Evolutionary conservation across 2,797 vertebrate genomes (phyloP), one percentile per base, ranked within the genome.

Genomic region (Leptodactylus fallax): DNA sequence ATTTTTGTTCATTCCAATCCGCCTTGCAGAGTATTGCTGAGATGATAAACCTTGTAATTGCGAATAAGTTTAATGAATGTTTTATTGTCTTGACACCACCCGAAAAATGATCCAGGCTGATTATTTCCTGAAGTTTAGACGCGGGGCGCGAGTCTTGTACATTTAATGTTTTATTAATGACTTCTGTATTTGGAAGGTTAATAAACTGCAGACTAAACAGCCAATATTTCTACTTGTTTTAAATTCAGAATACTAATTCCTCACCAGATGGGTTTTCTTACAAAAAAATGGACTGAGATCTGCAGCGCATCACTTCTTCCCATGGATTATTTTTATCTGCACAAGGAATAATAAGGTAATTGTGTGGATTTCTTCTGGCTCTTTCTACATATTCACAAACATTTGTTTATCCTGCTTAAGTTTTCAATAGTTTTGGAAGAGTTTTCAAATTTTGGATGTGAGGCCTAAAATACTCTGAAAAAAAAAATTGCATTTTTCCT

Each of bases 181-280:
- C 61, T 67, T 71, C 51, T 83, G 63, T 10, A 83, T 83, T 71
- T 67, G 61, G 45, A 67, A 83, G 81, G 81, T 83, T 83, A 83
- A 83, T 83, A 83, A 83, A 83, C 65, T 83, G 65, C 61, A 69
- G 49, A 71, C 81, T 16, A 71, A 83, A 67, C n/a, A 71, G 81
- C 63, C 81, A 16, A 77, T 77, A 77, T 83, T 36, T 19, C 25
- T 49, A 25, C 47, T 27, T 25, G 51, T 67, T 25, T 27, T 83
- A 69, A 10, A 83, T 27, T 53, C 81, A 27, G 81, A 69, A 65
- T 83, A 14, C 36, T 83, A 67, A 60, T 83, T 83, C 61, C 81
- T 21, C 63, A 69, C 21, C 71, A 77, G 74, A 77, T 77, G 74
- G 45, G 45, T 47, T 72, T 45, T 72, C 69, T 72, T 19, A 4